Conservation (phyloP, 2,113 vertebrate genomes). For the Serilophus lunatus region DNA sequence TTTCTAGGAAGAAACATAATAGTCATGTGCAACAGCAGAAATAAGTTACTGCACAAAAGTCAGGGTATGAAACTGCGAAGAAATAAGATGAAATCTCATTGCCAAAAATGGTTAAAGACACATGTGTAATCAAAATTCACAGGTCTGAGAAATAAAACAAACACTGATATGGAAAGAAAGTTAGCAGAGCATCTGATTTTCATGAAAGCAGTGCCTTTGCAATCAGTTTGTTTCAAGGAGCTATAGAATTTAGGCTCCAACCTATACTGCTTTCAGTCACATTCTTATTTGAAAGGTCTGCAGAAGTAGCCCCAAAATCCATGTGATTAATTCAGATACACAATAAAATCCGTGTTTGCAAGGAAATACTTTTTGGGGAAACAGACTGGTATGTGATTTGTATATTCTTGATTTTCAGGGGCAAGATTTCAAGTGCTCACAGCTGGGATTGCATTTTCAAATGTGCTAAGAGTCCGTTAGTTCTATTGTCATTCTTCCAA, state of each 20-base stretch:
- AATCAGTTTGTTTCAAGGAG: not conserved
- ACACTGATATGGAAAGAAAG: not conserved
- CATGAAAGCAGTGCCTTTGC: not conserved
- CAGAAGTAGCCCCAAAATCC: not conserved
- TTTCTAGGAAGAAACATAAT: not conserved
- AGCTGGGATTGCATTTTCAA: not conserved
- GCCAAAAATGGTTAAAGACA: not conserved
- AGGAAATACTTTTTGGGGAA: slow-evolving; percentile 25
- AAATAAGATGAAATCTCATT: not conserved
- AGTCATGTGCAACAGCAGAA: not conserved
- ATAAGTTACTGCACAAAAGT: not conserved
- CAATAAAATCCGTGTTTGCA: slow-evolving; percentile 20
- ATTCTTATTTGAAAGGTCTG: not conserved
- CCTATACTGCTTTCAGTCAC: not conserved
- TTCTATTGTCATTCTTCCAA: not conserved
- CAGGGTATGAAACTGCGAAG: not conserved
- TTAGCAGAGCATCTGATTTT: not conserved
- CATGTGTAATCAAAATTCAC: not conserved
- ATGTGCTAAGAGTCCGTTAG: not conserved
- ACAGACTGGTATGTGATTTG: not conserved
- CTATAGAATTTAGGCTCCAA: not conserved
- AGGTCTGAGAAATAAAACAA: not conserved
- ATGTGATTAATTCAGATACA: slow-evolving; percentile 34
- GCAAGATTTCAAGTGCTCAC: not conserved
- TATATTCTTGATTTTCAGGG: not conserved